Evolutionary conservation across 1,140 invertebrate genomes (phyloP).

Genomic region (Hyles euphorbiae): DNA sequence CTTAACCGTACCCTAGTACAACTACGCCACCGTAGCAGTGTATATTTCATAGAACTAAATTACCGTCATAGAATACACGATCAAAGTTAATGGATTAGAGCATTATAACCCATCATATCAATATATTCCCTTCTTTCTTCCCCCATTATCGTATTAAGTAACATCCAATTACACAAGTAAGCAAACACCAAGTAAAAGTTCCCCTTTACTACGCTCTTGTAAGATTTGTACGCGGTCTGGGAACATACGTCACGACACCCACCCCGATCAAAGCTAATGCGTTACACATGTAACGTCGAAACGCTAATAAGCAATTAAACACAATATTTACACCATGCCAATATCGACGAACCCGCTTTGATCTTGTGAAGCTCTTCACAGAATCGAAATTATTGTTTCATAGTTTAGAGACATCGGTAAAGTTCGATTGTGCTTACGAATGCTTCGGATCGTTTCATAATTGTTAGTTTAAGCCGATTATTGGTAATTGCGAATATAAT

Average conservation of each 20-base stretch:
- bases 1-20: no score
- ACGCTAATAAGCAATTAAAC: constrained; percentile 70
- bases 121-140: no score
- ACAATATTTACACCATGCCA: constrained; percentile 50
- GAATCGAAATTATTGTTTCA: constrained; percentile 61
- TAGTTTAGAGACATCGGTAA: constrained; percentile 43
- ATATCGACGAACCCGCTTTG: constrained; percentile 50
- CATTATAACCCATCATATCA: no score
- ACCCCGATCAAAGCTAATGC: constrained; percentile 49
- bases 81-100: no score
- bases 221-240: constrained; percentile 7
- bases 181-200: neutral
- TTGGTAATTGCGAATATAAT: no score
- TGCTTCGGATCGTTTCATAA: constrained; percentile 20
- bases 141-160: no score
- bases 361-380: constrained; percentile 44
- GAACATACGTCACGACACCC: constrained; percentile 4
- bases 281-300: constrained; percentile 51
- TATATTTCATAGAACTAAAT: no score
- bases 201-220: constrained; percentile 5
- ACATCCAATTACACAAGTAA: neutral
- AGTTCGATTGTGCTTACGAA: constrained; percentile 38
- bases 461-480: constrained; percentile 7
- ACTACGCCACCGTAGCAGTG: no score
- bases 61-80: no score